Evolutionary conservation across 2,888 invertebrate genomes (phyloP).

Genomic region (Nipponacmea schrenckii): DNA sequence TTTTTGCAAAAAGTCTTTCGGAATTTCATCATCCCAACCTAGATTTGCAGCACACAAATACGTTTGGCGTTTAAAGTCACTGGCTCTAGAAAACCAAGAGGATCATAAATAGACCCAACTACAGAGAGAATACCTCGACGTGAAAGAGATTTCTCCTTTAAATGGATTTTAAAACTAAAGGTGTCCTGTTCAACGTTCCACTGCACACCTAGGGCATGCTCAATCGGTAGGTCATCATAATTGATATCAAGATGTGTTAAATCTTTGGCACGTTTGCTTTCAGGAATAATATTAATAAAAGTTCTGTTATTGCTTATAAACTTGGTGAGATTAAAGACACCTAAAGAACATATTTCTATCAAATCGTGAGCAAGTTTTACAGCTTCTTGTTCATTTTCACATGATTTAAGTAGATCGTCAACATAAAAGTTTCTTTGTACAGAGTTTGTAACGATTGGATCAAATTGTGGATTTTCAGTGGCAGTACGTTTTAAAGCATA

Average conservation of each 20-base stretch:
- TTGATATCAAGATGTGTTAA: neutral
- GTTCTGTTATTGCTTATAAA: neutral
- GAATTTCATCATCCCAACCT: no score
- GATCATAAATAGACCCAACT: slow-evolving; percentile 15
- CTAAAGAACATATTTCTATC: no score
- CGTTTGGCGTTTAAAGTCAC: slow-evolving; percentile 6
- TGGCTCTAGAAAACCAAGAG: slow-evolving; percentile 17
- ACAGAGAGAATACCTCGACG: slow-evolving; percentile 8
- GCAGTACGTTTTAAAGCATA: no score
- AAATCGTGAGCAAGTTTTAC: no score
- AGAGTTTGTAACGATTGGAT: no score
- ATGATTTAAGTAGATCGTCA: no score
- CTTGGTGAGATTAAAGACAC: no score
- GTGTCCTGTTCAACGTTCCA: no score
- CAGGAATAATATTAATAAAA: neutral
- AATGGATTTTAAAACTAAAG: neutral
- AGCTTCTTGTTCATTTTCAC: no score
- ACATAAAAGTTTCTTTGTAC: no score
- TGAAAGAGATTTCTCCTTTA: slow-evolving; percentile 10
- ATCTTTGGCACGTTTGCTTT: neutral
- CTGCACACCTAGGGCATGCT: slow-evolving; percentile 8
- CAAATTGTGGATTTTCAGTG: no score
- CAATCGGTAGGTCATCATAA: slow-evolving; percentile 6
- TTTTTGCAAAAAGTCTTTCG: no score
- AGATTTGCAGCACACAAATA: slow-evolving; percentile 8